Evolutionary conservation across 2,113 vertebrate species (phyloP), one percentile per base, ranked within the genome.

Genomic region (Ailuropoda melanoleuca): DNA sequence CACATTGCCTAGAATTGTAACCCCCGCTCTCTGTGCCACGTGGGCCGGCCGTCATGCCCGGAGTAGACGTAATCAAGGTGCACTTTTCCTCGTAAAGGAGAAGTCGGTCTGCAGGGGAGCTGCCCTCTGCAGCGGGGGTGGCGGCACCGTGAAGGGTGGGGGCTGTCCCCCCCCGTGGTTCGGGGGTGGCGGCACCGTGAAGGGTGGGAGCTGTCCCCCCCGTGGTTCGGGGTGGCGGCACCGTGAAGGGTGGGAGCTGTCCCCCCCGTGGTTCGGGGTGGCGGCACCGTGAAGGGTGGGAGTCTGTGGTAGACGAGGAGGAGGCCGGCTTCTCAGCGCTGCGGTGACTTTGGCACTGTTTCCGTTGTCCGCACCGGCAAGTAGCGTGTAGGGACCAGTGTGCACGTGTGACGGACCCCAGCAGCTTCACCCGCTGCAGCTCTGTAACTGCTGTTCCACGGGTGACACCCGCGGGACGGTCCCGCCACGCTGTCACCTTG

Each of bases 1-100:
- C 98, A 90, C 97, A 82, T 68, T 46, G 46, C 88, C 89, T 94
- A 85, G 83, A 97, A 88, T 46, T 55, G 72, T 0, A 70, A 75
- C 92, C 88, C 66, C 66, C 46, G 93, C 58, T 92, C 29, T 55
- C 87, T 37, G 64, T 11, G 70, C 48, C 60, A 3, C 4, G 21
- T 2, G 93, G 78, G 66, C 66, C 11, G 4, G 31, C 29, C 6
- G 0, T 8, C 5, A 1, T 1, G 55, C 1, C 13, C 1, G 15
- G 9, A 34, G 10, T 34, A 46, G 50, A 12, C 50, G 90, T 29
- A 24, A 18, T 78, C 7, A 46, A 14, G 50, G 90, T 53, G 8
- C 75, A 18, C 90, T 37, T 2, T 11, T n/a, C 75, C 97, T 92
- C 72, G 72, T 29, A 0, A 92, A 13, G 72, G 90, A 96, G 39